These are phyloP conservation scores for Bostrychus sinensis DNA, from an alignment of 2,113 vertebrate species.

Conservation along the genomic window DNA sequence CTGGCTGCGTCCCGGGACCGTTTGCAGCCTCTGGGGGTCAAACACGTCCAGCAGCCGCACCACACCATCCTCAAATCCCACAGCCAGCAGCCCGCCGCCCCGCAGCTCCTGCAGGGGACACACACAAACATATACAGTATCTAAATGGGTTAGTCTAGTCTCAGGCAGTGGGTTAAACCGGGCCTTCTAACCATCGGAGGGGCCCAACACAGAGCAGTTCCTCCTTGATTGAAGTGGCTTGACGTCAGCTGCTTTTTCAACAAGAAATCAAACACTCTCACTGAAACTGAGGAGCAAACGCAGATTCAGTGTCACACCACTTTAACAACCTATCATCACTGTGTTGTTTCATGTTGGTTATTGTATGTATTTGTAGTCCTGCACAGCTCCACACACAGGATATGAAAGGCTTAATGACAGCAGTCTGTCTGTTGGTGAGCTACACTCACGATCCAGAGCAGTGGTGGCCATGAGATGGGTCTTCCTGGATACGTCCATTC, in stretches of 20 bases:
- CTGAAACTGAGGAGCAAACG: conserved; percentile 79
- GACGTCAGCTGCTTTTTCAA: conserved; percentile 77
- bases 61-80: conserved; percentile 92
- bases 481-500: conserved; percentile 83
- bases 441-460: conserved; percentile 84
- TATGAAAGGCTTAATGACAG: too few relatives aligned
- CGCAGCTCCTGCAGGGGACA: conserved; percentile 79
- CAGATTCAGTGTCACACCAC: neutral
- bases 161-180: too few relatives aligned
- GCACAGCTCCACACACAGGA: too few relatives aligned
- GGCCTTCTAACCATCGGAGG: conserved; percentile 82
- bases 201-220: conserved; percentile 88
- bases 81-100: conserved; percentile 81
- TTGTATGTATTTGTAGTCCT: too few relatives aligned
- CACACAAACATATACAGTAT: too few relatives aligned
- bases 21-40: conserved; percentile 69
- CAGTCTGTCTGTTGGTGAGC: too few relatives aligned
- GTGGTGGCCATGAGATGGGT: conserved; percentile 91
- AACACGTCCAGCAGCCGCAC: conserved; percentile 90
- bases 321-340: conserved; percentile 17
- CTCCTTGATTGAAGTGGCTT: conserved; percentile 87
- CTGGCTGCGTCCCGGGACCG: conserved; percentile 44
- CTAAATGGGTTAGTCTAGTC: too few relatives aligned
- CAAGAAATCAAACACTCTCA: conserved; percentile 90
- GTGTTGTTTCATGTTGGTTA: too few relatives aligned